These are phyloP conservation scores for Parapristionchus giblindavisi DNA, from an alignment of 2,888 invertebrate genomes.

Conservation along the genomic window DNA sequence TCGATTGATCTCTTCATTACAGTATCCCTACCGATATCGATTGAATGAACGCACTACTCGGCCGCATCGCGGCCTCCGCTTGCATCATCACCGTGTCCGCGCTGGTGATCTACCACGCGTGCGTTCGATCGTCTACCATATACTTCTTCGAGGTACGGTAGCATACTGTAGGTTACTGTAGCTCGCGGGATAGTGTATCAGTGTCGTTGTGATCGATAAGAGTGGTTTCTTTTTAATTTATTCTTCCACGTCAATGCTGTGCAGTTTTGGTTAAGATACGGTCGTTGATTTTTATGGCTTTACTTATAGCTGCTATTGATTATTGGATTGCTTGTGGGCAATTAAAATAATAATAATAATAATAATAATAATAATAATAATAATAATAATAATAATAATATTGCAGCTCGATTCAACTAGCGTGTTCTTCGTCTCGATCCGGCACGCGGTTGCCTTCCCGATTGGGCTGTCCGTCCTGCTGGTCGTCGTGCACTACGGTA, in stretches of 20 bases:
- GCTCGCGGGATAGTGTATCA: neutral
- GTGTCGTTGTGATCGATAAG: neutral
- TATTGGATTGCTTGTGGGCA: neutral
- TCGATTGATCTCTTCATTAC: neutral
- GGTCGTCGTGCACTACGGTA: conserved; percentile 49
- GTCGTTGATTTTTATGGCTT: neutral
- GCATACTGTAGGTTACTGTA: neutral
- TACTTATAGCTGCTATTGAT: neutral
- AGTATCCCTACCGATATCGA: neutral
- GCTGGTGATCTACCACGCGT: conserved; percentile 50
- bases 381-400: no score
- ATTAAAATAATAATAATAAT: neutral
- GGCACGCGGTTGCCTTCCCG: conserved; percentile 50
- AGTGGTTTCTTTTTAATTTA: neutral
- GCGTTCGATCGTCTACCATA: conserved; percentile 52
- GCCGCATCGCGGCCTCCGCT: conserved; percentile 47
- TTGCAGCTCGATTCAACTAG: conserved; percentile 50
- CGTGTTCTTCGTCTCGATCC: conserved; percentile 49
- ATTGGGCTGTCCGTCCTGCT: conserved; percentile 49
- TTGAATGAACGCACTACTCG: conserved; percentile 32
- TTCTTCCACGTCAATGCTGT: neutral
- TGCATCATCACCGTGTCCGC: conserved; percentile 46
- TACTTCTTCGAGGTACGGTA: conserved; percentile 62
- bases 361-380: no score
- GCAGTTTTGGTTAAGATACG: neutral